Conservation (phyloP, 2,888 invertebrate genomes). For the Cylindroiulus punctatus region DNA sequence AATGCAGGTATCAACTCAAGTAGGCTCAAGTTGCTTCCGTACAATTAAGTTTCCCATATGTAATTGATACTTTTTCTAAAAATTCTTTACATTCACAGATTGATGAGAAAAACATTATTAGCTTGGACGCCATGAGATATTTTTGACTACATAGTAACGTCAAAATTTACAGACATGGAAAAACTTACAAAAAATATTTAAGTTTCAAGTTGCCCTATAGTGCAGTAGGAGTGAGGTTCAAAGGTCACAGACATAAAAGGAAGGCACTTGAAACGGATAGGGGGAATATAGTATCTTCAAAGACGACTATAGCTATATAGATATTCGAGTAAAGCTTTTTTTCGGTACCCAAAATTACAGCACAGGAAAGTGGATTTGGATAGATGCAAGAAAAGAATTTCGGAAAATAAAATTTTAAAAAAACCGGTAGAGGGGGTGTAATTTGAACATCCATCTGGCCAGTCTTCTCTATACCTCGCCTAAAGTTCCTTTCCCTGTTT, state of each 20-base stretch:
- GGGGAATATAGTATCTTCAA: not conserved
- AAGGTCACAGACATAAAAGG: not conserved
- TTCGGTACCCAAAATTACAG: not conserved
- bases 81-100: too few relatives aligned
- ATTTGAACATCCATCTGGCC: slow-evolving; percentile 12
- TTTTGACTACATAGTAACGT: too few relatives aligned
- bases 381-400: not conserved
- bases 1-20: too few relatives aligned
- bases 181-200: not conserved
- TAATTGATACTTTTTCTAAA: too few relatives aligned
- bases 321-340: not conserved
- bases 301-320: not conserved
- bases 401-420: not conserved
- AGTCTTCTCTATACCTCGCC: not conserved
- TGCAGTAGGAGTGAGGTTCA: not conserved
- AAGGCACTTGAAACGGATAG: not conserved
- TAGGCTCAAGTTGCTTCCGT: too few relatives aligned
- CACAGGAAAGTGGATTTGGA: not conserved
- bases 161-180: not conserved
- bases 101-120: too few relatives aligned
- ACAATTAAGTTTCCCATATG: too few relatives aligned
- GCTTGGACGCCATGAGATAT: too few relatives aligned
- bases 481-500: not conserved
- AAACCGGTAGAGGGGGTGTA: slow-evolving; percentile 6
- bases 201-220: not conserved